Percentiles rank a stretch among this genome's conserved stretches.
phyloP scores from a whole-genome alignment of 2,888 invertebrate species.

The Patella caerulea region DNA sequence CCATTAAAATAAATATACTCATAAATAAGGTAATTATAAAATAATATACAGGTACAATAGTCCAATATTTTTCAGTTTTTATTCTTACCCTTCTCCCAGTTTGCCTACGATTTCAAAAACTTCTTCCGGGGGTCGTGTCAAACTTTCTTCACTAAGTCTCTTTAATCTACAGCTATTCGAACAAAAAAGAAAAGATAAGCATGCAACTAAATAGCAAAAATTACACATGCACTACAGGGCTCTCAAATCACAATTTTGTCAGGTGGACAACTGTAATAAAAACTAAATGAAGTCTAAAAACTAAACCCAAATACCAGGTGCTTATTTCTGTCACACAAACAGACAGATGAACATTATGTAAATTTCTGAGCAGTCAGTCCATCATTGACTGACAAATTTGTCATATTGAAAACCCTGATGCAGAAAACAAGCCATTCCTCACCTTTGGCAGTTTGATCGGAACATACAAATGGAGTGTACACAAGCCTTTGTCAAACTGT shows the following conservation, averaged over 20 bases:
- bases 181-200: constrained; percentile 25
- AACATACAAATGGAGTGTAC: background rate
- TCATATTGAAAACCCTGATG: background rate
- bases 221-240: constrained; percentile 18
- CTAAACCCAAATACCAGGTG: constrained; percentile 3
- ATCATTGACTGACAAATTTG: background rate
- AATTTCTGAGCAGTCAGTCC: background rate
- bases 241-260: background rate
- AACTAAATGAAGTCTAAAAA: background rate
- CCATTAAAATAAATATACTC: too few relatives aligned
- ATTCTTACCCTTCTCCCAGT: constrained; percentile 89
- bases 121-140: constrained; percentile 97
- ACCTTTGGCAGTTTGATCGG: background rate
- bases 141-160: constrained; percentile 90
- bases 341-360: background rate
- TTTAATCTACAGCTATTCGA: constrained; percentile 38
- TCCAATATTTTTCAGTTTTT: background rate
- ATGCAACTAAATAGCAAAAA: constrained; percentile 23
- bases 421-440: background rate
- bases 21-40: too few relatives aligned
- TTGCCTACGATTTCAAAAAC: constrained; percentile 99
- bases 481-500: background rate
- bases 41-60: too few relatives aligned
- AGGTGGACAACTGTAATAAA: too few relatives aligned
- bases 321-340: constrained; percentile 18